These are phyloP conservation scores for Drosophila saltans DNA, from an alignment of 1,140 invertebrate species.

Conservation along the genomic window DNA sequence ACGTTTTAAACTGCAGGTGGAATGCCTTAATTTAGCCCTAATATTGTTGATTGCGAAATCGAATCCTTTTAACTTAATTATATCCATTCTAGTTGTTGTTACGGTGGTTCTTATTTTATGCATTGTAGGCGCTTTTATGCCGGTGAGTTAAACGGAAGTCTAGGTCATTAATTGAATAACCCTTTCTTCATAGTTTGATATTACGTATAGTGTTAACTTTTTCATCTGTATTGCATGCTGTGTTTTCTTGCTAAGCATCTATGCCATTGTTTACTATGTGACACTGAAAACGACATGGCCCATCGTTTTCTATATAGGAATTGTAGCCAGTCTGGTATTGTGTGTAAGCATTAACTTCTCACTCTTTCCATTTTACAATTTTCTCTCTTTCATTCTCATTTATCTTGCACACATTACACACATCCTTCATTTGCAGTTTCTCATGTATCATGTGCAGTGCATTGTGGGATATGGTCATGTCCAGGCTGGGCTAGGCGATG, in stretches of 20 bases:
- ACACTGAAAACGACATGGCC: conserved; percentile 19
- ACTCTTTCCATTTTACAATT: too few species aligned
- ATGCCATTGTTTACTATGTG: conserved; percentile 20
- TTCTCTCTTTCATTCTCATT: conserved; percentile 9
- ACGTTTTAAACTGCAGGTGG: conserved; percentile 29
- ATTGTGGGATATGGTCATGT: conserved; percentile 39
- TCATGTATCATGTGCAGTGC: conserved; percentile 66
- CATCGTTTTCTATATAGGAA: conserved; percentile 39
- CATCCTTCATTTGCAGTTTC: conserved; percentile 60
- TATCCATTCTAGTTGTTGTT: conserved; percentile 26
- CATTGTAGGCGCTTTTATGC: neutral
- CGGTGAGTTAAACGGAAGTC: conserved; percentile 37
- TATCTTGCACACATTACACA: conserved; percentile 15
- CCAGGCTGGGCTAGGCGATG: conserved; percentile 41
- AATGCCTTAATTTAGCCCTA: conserved; percentile 24
- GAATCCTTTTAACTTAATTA: neutral
- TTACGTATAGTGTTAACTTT: conserved; percentile 30
- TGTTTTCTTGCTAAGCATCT: conserved; percentile 41
- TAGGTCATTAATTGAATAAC: neutral
- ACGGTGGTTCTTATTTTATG: conserved; percentile 20
- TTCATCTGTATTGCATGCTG: conserved; percentile 23
- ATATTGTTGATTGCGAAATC: conserved; percentile 10
- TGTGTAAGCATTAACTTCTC: conserved; percentile 43
- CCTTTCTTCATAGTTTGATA: conserved; percentile 33
- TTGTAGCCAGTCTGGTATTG: conserved; percentile 32